These are phyloP conservation scores for Palythoa caribaeorum DNA, from an alignment of 92 coral and sea anemone genomes.

Conservation along the genomic window DNA sequence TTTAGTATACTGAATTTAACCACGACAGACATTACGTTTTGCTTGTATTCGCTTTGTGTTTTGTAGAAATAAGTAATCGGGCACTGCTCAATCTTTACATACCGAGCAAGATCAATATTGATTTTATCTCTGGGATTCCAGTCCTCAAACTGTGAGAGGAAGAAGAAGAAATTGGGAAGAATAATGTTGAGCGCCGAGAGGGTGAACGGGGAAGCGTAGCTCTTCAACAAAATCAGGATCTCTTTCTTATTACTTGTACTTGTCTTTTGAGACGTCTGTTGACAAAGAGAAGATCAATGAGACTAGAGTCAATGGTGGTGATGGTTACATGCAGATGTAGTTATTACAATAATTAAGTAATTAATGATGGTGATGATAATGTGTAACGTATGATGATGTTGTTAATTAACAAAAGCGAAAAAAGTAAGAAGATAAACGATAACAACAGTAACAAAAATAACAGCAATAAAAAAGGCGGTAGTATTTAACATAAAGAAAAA, in stretches of 20 bases:
- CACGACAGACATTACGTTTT: too few species aligned
- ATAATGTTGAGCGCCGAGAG: constrained; percentile 71
- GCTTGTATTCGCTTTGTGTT: too few species aligned
- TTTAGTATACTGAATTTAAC: too few species aligned
- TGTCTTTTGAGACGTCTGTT: constrained; percentile 68
- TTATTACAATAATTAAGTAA: background rate
- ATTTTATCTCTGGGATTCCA: constrained; percentile 83
- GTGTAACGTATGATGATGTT: too few species aligned
- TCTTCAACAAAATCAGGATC: constrained; percentile 57
- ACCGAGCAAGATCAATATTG: constrained; percentile 81
- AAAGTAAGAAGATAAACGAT: too few species aligned
- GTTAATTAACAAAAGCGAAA: too few species aligned
- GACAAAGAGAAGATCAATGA: background rate
- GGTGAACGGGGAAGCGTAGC: constrained; percentile 86
- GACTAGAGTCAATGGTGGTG: background rate
- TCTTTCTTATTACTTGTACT: constrained; percentile 55
- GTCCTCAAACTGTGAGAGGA: constrained; percentile 81
- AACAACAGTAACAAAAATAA: background rate
- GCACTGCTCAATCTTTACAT: background rate
- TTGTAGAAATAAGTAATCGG: too few species aligned
- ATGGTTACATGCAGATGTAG: background rate
- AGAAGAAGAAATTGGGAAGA: constrained; percentile 78
- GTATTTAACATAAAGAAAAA: too few species aligned
- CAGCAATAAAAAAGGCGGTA: background rate
- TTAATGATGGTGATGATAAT: background rate